Conservation (phyloP, 2,888 invertebrate genomes). For the Gymnosoma rotundatum region DNA sequence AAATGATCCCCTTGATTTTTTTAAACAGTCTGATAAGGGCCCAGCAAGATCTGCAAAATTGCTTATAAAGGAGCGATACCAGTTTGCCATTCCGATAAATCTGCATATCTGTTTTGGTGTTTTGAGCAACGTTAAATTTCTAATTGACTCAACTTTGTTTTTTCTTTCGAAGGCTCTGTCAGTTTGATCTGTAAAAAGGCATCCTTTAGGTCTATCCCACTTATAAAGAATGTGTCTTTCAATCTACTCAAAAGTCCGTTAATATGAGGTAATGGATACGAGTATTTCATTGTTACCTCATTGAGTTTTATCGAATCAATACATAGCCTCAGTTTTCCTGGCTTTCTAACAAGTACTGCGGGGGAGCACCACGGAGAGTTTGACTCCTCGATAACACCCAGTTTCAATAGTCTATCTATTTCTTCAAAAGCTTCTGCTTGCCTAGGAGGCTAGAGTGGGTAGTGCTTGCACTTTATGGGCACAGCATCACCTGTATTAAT, state of each 20-base stretch:
- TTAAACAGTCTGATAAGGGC: conserved; percentile 34
- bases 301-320: conserved; percentile 16
- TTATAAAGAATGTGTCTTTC: neutral
- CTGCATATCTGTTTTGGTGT: conserved; percentile 24
- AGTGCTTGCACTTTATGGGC: conserved; percentile 45
- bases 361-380: conserved; percentile 43
- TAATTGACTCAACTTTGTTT: conserved; percentile 38
- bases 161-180: conserved; percentile 29
- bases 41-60: conserved; percentile 50
- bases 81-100: conserved; percentile 46
- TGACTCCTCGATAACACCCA: conserved; percentile 54
- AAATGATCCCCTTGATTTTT: conserved; percentile 31
- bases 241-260: neutral
- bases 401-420: conserved; percentile 40
- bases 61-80: conserved; percentile 49
- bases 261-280: conserved; percentile 10
- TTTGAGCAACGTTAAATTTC: conserved; percentile 29
- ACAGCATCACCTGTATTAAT: conserved; percentile 32
- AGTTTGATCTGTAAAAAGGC: neutral
- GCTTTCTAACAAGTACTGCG: conserved; percentile 35
- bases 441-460: conserved; percentile 51
- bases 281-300: conserved; percentile 8
- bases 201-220: neutral
- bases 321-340: conserved; percentile 28
- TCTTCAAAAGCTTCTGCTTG: conserved; percentile 47